These are phyloP conservation scores for Drosophila mimetica DNA, from an alignment of 2,888 invertebrate species.

Conservation along the genomic window DNA sequence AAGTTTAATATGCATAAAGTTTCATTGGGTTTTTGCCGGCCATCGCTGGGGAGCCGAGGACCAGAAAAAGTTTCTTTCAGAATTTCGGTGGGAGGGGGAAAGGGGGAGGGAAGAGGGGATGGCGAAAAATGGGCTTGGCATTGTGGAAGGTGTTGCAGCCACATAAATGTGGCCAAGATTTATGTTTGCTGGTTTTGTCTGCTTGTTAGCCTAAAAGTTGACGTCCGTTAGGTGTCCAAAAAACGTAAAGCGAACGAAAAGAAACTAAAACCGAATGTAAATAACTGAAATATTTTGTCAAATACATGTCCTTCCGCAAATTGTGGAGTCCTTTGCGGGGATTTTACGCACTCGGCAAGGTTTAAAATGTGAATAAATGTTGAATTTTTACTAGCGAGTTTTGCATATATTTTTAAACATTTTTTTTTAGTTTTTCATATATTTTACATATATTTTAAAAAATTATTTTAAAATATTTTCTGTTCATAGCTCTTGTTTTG, in stretches of 20 bases:
- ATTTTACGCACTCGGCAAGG: neutral
- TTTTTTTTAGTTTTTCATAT: too few species aligned
- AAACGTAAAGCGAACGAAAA: conserved; percentile 24
- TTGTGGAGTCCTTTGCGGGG: neutral
- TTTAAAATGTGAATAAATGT: neutral
- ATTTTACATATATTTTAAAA: too few species aligned
- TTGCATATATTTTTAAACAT: too few species aligned
- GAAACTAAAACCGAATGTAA: conserved; percentile 59
- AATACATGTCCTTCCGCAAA: conserved; percentile 49
- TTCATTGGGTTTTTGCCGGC: conserved; percentile 66
- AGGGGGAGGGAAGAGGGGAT: too few species aligned
- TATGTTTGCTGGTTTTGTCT: conserved; percentile 71
- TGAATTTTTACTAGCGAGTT: too few species aligned
- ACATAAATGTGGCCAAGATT: conserved; percentile 76
- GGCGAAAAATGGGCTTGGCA: conserved; percentile 17
- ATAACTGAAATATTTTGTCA: conserved; percentile 75
- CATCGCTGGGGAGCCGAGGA: conserved; percentile 34
- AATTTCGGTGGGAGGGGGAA: too few species aligned
- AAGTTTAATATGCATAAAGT: conserved; percentile 80
- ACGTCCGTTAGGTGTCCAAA: conserved; percentile 26
- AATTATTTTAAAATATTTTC: too few species aligned
- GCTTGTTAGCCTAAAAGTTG: conserved; percentile 76
- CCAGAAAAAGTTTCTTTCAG: conserved; percentile 14
- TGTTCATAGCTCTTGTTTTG: too few species aligned
- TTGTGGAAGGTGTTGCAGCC: conserved; percentile 51